Base-by-base conservation (phyloP, 1,140 invertebrate species). In the Euwallacea fornicatus region DNA sequence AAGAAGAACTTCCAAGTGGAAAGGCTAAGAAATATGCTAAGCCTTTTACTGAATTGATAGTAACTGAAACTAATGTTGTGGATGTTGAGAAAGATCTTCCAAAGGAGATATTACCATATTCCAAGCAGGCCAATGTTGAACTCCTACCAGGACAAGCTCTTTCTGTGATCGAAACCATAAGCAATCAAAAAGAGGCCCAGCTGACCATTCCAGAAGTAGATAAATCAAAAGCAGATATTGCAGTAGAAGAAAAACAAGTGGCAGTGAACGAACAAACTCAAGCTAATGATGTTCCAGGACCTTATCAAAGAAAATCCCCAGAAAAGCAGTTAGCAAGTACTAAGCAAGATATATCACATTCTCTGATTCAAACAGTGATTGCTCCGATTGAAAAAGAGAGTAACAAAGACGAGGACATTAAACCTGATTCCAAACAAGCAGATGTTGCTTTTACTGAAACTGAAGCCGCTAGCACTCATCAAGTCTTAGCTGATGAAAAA, bases 321-420 rank as follows among this genome's bases (percentile, higher is more conserved):
- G 71, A 74, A 56, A 79, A 77, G 70, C 79, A 81, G 69, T 60
- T 76, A 47, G 83, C 82, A 6, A 73, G 76, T 73, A 61, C 76
- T 42, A 74, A 79, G 10, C 82, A 81, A 72, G 80, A 82, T 64
- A 62, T 78, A 42, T 74, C 77, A 0, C 76, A 80, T 68, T 75
- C 79, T 68, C 62, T 82, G 7, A 73, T 78, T 74, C 82, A 85
- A 78, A 80, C 77, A 10, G 76, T 85, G 79, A 76, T 83, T 59
- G 81, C 80, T 2, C 44, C 77, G 54, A 84, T 82, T 8, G 87
- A 88, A 77, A 86, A 84, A 75, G 86, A 88, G 82, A 81, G 79
- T 42, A 73, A 77, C 59, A 80, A 85, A 54, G 50, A 58, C 13
- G 74, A 75, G 53, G 79, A 83, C 58, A 68, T 83, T 2, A 84